Conservation (phyloP, 2,113 vertebrate genomes). For the Paradoxurus hermaphroditus region DNA sequence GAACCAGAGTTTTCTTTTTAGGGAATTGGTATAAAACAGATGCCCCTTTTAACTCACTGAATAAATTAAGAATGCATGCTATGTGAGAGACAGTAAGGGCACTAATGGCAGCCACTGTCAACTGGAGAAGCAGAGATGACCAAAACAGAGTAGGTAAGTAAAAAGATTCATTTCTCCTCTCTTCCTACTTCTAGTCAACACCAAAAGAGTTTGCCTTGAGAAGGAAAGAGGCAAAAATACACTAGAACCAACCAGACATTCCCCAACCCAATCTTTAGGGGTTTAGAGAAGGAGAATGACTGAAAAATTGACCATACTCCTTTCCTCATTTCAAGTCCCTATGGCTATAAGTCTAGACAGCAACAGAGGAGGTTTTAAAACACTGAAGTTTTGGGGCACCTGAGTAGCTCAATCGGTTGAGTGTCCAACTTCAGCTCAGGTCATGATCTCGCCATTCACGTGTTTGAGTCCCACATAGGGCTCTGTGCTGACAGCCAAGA, state of each 20-base stretch:
- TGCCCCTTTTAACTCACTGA: not conserved
- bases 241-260: not conserved
- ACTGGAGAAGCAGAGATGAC: not conserved
- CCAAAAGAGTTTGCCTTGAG: not conserved
- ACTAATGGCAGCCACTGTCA: not conserved
- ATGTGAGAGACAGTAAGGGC: not conserved
- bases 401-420: too few relatives aligned
- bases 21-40: not conserved
- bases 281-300: not conserved
- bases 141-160: not conserved
- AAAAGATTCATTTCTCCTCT: not conserved
- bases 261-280: not conserved
- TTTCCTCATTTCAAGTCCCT: not conserved
- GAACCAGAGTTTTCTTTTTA: not conserved
- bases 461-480: too few relatives aligned
- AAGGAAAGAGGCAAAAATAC: not conserved
- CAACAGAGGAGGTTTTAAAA: not conserved
- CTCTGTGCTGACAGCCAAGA: too few relatives aligned
- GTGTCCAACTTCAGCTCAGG: too few relatives aligned
- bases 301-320: not conserved
- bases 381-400: not conserved
- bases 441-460: too few relatives aligned
- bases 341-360: not conserved
- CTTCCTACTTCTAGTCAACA: not conserved
- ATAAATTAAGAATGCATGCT: not conserved